Evolutionary conservation across 2,888 invertebrate species (phyloP), one percentile per base, ranked within the genome.

Genomic region (Schizotus pectinicornis): DNA sequence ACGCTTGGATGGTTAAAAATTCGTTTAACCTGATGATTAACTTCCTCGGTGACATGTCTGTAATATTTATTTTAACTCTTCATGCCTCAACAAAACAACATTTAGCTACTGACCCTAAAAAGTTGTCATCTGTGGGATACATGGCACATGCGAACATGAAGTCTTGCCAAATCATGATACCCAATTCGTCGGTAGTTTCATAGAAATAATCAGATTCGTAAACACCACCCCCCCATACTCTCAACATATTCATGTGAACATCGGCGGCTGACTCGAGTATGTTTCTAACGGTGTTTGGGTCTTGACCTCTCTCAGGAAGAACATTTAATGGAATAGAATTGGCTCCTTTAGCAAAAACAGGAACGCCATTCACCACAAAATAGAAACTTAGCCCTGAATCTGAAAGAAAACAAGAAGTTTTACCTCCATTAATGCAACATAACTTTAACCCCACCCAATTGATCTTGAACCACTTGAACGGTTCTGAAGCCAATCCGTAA

Each of bases 131-230:
- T 0, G 86, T 84, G 0, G 97, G 98, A 79, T 98, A 98, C 89
- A 98, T 90, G 12, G 91, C 86, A 75, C 95, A 97, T 0, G 97
- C 98, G 77, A 97, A 98, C 89, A 97, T 92, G 74, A 98, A 88
- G 78, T 98, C 98, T 78, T 98, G 98, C 98, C 98, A 99, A 51
- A 99, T 88, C 71, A 98, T 82, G 39, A 98, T 89, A 0, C 98
- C 98, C 46, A 91, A 81, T 73, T 90, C 84, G 75, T 98, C 97
- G 52, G 95, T 94, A 32, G 89, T 77, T 62, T 88, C 82, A 77
- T 98, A 98, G 79, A 98, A 97, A 54, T 86, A 84, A 67, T 97
- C 92, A 0, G 90, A 88, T 75, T 98, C 98, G 72, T 98, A 98
- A 0, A 94, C 81, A 0, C 96, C 98, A 9, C 98, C 98, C 22